Evolutionary conservation across 1,140 invertebrate species (phyloP).

Genomic region (Chironomus striatipennis): DNA sequence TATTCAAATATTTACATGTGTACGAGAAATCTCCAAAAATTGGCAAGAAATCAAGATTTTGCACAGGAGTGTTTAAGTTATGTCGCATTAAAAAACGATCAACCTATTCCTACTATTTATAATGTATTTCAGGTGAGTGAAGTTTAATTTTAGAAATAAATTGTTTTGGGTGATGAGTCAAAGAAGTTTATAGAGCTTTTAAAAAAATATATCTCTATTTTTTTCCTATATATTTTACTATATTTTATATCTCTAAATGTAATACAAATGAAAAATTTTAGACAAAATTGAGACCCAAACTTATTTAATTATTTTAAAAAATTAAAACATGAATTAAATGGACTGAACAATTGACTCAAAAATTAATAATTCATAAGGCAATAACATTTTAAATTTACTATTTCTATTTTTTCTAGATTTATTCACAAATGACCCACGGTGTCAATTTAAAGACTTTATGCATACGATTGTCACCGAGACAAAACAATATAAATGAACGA

Average conservation of each 20-base stretch:
- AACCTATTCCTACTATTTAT: constrained; percentile 49
- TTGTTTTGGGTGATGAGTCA: too few relatives aligned
- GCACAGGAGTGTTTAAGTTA: constrained; percentile 67
- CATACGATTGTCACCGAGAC: constrained; percentile 46
- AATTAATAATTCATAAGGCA: neutral
- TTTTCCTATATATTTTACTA: too few relatives aligned
- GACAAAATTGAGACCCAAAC: too few relatives aligned
- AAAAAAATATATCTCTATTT: too few relatives aligned
- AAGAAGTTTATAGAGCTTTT: too few relatives aligned
- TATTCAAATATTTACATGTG: constrained; percentile 89
- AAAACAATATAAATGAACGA: constrained; percentile 62
- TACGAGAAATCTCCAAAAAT: constrained; percentile 68
- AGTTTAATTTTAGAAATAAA: neutral
- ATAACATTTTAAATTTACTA: constrained; percentile 29
- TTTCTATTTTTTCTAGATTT: constrained; percentile 72
- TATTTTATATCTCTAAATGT: too few relatives aligned
- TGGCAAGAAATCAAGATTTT: constrained; percentile 58
- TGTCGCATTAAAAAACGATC: constrained; percentile 39
- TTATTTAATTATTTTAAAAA: too few relatives aligned
- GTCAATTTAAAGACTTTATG: constrained; percentile 79
- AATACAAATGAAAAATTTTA: too few relatives aligned
- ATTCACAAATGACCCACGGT: constrained; percentile 74
- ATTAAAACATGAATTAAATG: too few relatives aligned
- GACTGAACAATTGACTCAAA: too few relatives aligned
- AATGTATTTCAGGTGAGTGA: neutral